Evolutionary conservation across 2,888 invertebrate species (phyloP).

Genomic region (Dexiosoma caninum): DNA sequence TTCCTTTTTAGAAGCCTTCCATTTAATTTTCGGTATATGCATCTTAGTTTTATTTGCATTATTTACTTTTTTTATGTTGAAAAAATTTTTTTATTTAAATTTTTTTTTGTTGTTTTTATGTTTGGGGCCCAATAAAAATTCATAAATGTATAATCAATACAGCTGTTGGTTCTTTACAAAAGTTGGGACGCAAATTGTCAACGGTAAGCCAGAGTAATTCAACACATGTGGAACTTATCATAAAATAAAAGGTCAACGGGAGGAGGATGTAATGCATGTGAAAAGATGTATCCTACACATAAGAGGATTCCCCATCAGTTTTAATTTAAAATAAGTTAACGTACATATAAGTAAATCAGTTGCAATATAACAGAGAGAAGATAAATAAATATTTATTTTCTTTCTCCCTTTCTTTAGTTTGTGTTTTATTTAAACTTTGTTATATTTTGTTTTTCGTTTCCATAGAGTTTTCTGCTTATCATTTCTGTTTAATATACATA

Average conservation of each 20-base stretch:
- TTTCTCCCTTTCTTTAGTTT: neutral
- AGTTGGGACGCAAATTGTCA: constrained; percentile 76
- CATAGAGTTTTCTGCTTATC: neutral
- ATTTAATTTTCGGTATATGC: neutral
- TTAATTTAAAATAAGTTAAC: constrained; percentile 48
- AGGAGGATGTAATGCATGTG: constrained; percentile 2
- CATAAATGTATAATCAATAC: constrained; percentile 65
- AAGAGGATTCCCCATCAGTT: constrained; percentile 53
- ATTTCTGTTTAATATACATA: constrained; percentile 30
- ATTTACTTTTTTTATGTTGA: constrained; percentile 52
- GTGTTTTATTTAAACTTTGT: neutral
- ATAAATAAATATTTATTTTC: neutral
- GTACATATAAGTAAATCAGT: constrained; percentile 13
- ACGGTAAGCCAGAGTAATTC: constrained; percentile 74
- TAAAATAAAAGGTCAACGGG: constrained; percentile 62
- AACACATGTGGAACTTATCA: constrained; percentile 72
- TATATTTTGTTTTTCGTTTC: constrained; percentile 1
- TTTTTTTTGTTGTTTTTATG: constrained; percentile 58
- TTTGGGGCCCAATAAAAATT: constrained; percentile 41
- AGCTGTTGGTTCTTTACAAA: constrained; percentile 82
- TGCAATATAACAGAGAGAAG: constrained; percentile 2
- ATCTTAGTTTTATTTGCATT: neutral
- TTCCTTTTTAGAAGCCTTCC: neutral
- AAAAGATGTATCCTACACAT: neutral
- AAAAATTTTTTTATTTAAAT: constrained; percentile 35